Conservation (phyloP, 2,113 vertebrate species). For the Actenoides lindsayi region DNA sequence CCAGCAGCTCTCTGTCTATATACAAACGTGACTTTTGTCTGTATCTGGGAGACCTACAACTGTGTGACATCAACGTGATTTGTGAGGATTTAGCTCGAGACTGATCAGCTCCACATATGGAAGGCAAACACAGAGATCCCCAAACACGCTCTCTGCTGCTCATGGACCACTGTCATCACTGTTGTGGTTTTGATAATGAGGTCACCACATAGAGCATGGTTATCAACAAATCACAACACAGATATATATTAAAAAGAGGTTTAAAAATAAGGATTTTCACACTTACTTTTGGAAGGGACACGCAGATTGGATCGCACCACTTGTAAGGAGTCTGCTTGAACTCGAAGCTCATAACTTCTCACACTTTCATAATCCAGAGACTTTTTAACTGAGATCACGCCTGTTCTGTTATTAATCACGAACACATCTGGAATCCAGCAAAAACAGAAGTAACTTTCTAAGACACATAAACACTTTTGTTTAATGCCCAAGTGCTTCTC, state of each 20-base stretch:
- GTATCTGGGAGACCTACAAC: neutral
- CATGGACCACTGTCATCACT: too few species aligned
- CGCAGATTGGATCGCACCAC: slow-evolving; percentile 85
- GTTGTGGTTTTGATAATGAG: neutral
- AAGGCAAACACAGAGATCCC: neutral
- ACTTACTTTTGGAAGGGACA: slow-evolving; percentile 91
- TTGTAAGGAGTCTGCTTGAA: slow-evolving; percentile 88
- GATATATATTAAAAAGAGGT: accelerated
- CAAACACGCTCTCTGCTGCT: neutral
- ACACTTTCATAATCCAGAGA: slow-evolving; percentile 85
- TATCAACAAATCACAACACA: neutral
- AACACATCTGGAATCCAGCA: slow-evolving; percentile 81
- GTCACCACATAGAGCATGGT: neutral
- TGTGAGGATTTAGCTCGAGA: neutral
- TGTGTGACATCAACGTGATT: neutral
- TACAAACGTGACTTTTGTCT: neutral
- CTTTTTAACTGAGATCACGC: slow-evolving; percentile 82
- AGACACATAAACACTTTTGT: neutral
- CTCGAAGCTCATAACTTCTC: slow-evolving; percentile 82
- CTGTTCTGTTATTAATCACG: slow-evolving; percentile 85
- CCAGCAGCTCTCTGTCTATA: neutral
- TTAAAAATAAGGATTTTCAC: neutral
- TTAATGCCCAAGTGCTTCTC: neutral
- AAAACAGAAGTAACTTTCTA: neutral
- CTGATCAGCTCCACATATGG: too few species aligned